Evolutionary conservation across 2,113 vertebrate genomes (phyloP).

Genomic region (Elephas maximus): DNA sequence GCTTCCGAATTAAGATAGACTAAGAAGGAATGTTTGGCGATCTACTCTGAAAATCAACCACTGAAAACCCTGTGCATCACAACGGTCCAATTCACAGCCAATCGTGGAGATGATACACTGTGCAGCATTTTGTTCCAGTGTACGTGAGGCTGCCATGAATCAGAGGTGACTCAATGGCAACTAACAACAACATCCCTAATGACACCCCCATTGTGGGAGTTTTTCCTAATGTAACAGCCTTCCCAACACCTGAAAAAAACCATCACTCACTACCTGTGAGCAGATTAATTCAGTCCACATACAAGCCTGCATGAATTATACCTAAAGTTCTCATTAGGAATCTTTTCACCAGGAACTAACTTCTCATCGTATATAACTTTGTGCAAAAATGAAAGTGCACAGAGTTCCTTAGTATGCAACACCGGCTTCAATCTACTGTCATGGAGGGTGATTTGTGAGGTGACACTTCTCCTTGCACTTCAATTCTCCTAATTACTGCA

Average conservation of each 20-base stretch:
- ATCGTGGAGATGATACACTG: background rate
- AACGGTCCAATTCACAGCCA: background rate
- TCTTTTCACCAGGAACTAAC: background rate
- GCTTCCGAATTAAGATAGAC: background rate
- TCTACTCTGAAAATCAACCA: background rate
- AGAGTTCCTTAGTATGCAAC: constrained; percentile 9
- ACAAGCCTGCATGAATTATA: constrained; percentile 64
- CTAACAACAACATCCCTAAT: background rate
- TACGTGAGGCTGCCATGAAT: too few relatives aligned
- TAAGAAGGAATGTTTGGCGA: background rate
- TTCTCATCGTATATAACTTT: background rate
- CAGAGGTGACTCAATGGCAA: background rate
- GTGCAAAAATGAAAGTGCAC: background rate
- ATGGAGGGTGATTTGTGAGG: constrained; percentile 39
- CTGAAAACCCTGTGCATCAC: background rate
- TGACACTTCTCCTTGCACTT: background rate
- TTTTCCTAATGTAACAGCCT: background rate
- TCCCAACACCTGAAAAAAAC: background rate
- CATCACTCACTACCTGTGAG: constrained; percentile 31
- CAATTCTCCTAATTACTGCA: constrained; percentile 32
- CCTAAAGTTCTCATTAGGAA: constrained; percentile 25
- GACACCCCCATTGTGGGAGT: background rate
- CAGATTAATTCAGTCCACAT: constrained; percentile 35
- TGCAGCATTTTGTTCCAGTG: background rate
- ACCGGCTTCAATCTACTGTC: background rate